phyloP scores from a whole-genome alignment of 1,140 invertebrate genomes.

The Dendroctonus ponderosae region DNA sequence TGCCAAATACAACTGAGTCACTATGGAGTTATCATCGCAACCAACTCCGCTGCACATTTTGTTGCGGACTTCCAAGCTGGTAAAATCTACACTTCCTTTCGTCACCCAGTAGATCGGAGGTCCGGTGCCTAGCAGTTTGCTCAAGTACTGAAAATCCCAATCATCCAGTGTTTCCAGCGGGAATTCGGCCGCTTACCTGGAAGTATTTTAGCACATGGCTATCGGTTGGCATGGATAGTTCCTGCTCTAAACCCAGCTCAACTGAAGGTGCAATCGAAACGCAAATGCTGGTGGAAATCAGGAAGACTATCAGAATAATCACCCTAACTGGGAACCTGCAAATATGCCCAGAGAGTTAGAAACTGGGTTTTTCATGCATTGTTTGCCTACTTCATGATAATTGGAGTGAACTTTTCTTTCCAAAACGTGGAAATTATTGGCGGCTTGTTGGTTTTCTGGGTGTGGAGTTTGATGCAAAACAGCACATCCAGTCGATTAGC shows the following conservation, averaged over 20 bases:
- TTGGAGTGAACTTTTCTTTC: constrained; percentile 67
- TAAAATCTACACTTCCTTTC: constrained; percentile 73
- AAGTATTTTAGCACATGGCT: constrained; percentile 87
- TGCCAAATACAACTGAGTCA: constrained; percentile 74
- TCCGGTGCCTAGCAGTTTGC: constrained; percentile 66
- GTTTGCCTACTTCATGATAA: constrained; percentile 57
- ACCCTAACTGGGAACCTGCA: constrained; percentile 47
- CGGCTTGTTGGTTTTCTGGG: constrained; percentile 38
- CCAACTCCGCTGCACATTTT: constrained; percentile 71
- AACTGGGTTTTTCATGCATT: neutral
- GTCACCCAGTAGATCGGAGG: constrained; percentile 91
- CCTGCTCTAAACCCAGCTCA: constrained; percentile 82
- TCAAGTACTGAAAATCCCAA: constrained; percentile 58
- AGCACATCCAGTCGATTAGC: constrained; percentile 69
- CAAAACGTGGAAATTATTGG: constrained; percentile 66
- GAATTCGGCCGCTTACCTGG: constrained; percentile 49
- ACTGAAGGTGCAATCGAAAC: constrained; percentile 61
- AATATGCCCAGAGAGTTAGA: constrained; percentile 4
- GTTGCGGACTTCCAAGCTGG: constrained; percentile 64
- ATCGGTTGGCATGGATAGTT: constrained; percentile 82
- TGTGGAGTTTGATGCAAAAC: constrained; percentile 59
- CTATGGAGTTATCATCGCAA: constrained; percentile 71
- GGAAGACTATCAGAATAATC: constrained; percentile 61
- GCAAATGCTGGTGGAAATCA: constrained; percentile 56
- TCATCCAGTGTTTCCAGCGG: neutral